Evolutionary conservation across 2,113 vertebrate genomes (phyloP).

Genomic region (Antechinus flavipes): DNA sequence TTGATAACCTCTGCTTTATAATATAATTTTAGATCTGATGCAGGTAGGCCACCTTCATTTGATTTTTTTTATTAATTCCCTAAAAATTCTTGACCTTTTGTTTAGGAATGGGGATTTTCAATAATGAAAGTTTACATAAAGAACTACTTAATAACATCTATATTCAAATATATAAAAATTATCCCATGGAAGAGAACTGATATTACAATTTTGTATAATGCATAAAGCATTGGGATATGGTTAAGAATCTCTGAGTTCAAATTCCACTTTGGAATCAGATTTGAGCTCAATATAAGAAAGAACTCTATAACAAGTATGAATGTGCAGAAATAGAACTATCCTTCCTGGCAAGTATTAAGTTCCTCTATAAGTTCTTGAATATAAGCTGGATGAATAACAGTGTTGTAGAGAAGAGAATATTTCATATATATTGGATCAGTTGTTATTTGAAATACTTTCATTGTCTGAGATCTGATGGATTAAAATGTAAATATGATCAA

Average conservation of each 20-base stretch:
- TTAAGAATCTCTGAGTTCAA: neutral
- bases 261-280: neutral
- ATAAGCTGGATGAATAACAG: neutral
- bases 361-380: neutral
- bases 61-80: too few species aligned
- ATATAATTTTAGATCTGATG: too few species aligned
- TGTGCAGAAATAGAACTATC: neutral
- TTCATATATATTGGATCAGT: neutral
- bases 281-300: neutral
- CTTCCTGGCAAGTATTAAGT: neutral
- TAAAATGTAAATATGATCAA: neutral
- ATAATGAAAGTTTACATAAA: neutral
- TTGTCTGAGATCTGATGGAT: neutral
- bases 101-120: neutral
- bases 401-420: neutral
- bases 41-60: too few species aligned
- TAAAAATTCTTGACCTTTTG: too few species aligned
- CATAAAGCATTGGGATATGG: neutral
- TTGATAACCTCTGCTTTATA: too few species aligned
- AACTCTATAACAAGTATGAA: neutral
- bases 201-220: neutral
- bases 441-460: neutral
- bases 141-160: neutral
- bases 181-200: neutral
- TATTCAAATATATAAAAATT: neutral